Evolutionary conservation across 1,140 invertebrate genomes (phyloP).

Genomic region (Monochamus saltuarius): DNA sequence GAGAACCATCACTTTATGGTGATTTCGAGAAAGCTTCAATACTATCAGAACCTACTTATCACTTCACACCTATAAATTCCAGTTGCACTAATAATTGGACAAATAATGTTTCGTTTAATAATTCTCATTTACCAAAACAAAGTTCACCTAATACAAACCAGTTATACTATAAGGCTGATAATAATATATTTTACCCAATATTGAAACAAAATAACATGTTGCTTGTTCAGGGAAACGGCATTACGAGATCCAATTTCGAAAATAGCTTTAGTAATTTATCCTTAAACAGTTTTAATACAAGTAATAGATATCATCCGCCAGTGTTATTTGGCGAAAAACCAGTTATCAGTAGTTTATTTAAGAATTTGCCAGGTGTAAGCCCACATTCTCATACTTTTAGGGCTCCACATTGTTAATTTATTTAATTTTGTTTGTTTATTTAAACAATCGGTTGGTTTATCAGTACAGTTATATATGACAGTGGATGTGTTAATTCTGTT

Average conservation of each 20-base stretch:
- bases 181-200: conserved; percentile 24
- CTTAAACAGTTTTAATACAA: conserved; percentile 1
- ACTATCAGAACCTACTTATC: conserved; percentile 29
- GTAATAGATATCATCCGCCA: conserved; percentile 3
- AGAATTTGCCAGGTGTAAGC: neutral
- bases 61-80: conserved; percentile 22
- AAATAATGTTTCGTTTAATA: too few relatives aligned
- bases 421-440: neutral
- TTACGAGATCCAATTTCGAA: neutral
- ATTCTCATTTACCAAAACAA: neutral
- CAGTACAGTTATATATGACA: too few relatives aligned
- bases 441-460: neutral
- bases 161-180: conserved; percentile 14
- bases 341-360: conserved; percentile 9
- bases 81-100: neutral
- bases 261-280: conserved; percentile 13
- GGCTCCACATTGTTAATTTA: neutral
- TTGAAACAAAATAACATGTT: conserved; percentile 25
- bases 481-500: too few relatives aligned
- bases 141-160: neutral
- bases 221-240: conserved; percentile 17
- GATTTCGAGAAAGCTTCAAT: conserved; percentile 28
- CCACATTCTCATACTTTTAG: neutral
- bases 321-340: conserved; percentile 9
- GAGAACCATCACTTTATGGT: conserved; percentile 22